Evolutionary conservation across 2,113 vertebrate species (phyloP), one percentile per base, ranked within the genome.

Genomic region (Capreolus pygargus): DNA sequence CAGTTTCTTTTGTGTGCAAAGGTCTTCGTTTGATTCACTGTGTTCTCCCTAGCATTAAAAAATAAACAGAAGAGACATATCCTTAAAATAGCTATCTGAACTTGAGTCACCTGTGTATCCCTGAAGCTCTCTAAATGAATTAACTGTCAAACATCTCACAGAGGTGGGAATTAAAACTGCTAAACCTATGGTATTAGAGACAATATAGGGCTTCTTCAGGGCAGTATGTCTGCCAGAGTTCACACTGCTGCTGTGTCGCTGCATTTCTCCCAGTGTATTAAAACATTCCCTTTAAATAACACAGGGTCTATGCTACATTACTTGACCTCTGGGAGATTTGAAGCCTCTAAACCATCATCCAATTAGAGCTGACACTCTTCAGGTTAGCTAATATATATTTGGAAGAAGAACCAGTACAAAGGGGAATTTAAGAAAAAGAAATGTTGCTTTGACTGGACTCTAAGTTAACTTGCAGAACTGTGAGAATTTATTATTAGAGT

Each of bases 51-150:
- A 98, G 88, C 78, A 98, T 97, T 97, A 97, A 97, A 97, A 98
- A 98, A 89, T 91, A 98, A 97, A 98, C 85, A 95, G 94, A 96
- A 94, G 60, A 0, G 14, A 93, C 90, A 96, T 21, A 95, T 84
- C 92, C 97, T 98, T 98, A 98, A 98, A 98, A 98, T 97, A 97
- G 96, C 95, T 95, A 3, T 55, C 70, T 97, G 97, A 98, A 97
- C 89, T 7, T 0, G 19, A 94, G 95, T 97, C 96, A 98, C 92
- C 97, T 60, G 67, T 74, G 84, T 70, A 64, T 96, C 57, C n/a
- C 96, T 45, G 78, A 94, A 96, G 89, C 70, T 85, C 83, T 91
- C 97, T 45, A 93, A 98, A 97, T 96, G 70, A 96, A 97, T 95
- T 86, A 89, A 86, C 98, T 98, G 98, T 98, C 92, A 98, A 98